Percentiles rank a stretch among this genome's conserved stretches.
Evolutionary conservation across 1,140 invertebrate genomes (phyloP).

Genomic region (Kradibia gibbosae): DNA sequence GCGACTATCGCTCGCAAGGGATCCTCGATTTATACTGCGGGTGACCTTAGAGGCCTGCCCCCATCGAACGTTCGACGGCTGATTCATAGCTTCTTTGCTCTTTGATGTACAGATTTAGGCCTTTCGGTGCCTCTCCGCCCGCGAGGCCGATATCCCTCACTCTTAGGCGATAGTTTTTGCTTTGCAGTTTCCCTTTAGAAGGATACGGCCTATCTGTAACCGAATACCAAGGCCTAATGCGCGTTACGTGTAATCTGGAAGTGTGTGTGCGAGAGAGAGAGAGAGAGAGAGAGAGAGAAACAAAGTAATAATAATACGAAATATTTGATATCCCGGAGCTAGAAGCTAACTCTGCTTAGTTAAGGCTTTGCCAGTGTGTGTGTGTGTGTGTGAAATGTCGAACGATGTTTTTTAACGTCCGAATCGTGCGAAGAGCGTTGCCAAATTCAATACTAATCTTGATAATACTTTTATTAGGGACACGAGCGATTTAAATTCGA

Average conservation of each 20-base stretch:
- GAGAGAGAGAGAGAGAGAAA: no score
- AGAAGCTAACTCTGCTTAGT: no score
- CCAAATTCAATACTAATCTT: no score
- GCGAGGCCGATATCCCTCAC: not conserved
- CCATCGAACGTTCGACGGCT: conserved; percentile 20
- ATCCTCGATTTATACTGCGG: not conserved
- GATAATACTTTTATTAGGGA: no score
- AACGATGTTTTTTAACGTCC: no score
- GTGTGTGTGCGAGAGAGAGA: no score
- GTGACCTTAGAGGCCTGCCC: not conserved
- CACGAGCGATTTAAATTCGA: no score
- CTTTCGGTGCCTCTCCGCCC: conserved; percentile 2
- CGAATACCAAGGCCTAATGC: not conserved
- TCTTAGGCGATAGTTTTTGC: not conserved
- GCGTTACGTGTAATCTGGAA: not conserved
- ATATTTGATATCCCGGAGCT: no score
- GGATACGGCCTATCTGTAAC: not conserved
- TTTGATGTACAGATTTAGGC: conserved; percentile 47
- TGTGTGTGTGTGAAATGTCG: no score
- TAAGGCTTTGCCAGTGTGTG: no score
- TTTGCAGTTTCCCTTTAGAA: not conserved
- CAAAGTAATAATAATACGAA: no score
- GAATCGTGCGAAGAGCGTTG: no score
- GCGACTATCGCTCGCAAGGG: not conserved
- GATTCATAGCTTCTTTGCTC: conserved; percentile 11